Base-by-base conservation (phyloP, 2,113 vertebrate species). In the Aleadryas rufinucha region DNA sequence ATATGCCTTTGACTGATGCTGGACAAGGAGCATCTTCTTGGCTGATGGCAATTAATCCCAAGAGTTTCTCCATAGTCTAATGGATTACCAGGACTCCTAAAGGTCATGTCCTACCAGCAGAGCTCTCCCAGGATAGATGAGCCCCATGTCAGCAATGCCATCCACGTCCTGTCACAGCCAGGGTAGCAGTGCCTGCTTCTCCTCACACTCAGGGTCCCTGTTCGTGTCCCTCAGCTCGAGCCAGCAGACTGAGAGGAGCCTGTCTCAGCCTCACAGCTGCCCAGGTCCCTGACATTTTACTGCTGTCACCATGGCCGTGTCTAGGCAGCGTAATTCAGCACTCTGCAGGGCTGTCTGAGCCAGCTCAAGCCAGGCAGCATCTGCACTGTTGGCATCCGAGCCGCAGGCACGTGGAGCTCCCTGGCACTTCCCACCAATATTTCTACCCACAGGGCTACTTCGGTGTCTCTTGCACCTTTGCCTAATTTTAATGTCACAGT, bases 161-260 rank as follows among this genome's bases (percentile, higher is more conserved):
- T 6, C 88, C 42, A 0, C 45, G 50, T 45, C 42, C 42, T 61
- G 37, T 12, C 2, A 2, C 26, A 9, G 49, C 17, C 63, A 65
- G 66, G n/a, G 28, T 0, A 21, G 28, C 0, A 2, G 13, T 37
- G 31, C 11, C 4, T 7, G 12, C 54, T 31, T 44, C 61, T 93
- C 42, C 65, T 71, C 1, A 0, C 26, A 1, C 49, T 24, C 54
- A 27, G 24, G 41, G 39, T 70, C 41, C 82, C 10, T 0, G 3
- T 22, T 69, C 56, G 59, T 59, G 13, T 50, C 59, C 37, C 71
- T 72, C 86, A 49, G 41, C 3, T 2, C 0, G 1, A 79, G n/a
- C 49, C 75, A 88, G 88, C 89, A 96, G 93, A 93, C 89, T 31
- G 78, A 96, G 95, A 95, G 94, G 93, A 96, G 82, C 93, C 91